Evolutionary conservation across 92 coral and sea anemone species (phyloP).

Genomic region (Epizoanthus scotinus): DNA sequence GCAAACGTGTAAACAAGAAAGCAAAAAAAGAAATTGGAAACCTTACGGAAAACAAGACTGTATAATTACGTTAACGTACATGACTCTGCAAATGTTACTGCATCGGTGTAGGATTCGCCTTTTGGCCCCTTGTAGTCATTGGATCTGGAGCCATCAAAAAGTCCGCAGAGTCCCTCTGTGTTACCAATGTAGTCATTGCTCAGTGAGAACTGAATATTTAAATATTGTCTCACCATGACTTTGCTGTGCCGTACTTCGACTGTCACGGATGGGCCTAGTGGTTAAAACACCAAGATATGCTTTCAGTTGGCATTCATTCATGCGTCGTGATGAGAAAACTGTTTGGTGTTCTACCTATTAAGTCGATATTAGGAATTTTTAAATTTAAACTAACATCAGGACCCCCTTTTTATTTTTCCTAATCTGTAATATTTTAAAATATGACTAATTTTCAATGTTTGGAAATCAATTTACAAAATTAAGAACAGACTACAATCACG

Average conservation of each 20-base stretch:
- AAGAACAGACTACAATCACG: too few relatives aligned
- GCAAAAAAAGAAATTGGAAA: background rate
- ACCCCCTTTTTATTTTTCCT: too few relatives aligned
- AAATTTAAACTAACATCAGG: too few relatives aligned
- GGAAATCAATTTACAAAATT: too few relatives aligned
- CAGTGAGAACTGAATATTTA: constrained; percentile 56
- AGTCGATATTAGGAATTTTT: too few relatives aligned
- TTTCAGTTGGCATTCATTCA: constrained; percentile 8
- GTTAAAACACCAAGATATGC: background rate
- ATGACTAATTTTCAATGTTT: too few relatives aligned
- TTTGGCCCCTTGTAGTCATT: constrained; percentile 41
- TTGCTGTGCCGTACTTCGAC: constrained; percentile 59
- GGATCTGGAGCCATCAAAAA: constrained; percentile 33
- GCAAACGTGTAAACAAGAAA: too few relatives aligned
- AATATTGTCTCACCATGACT: constrained; percentile 56
- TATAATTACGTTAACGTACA: constrained; percentile 14
- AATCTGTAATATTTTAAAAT: too few relatives aligned
- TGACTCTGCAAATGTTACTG: constrained; percentile 38
- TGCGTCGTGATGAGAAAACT: too few relatives aligned
- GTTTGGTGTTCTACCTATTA: too few relatives aligned
- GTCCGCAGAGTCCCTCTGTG: constrained; percentile 44
- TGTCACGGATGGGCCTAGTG: constrained; percentile 54
- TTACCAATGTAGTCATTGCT: constrained; percentile 45
- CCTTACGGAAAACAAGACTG: background rate
- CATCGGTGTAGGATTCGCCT: constrained; percentile 33